Percentiles rank a stretch among this genome's conserved stretches.
These are phyloP conservation scores for Netelia inedita DNA, from an alignment of 2,888 invertebrate genomes.

Conservation along the genomic window DNA sequence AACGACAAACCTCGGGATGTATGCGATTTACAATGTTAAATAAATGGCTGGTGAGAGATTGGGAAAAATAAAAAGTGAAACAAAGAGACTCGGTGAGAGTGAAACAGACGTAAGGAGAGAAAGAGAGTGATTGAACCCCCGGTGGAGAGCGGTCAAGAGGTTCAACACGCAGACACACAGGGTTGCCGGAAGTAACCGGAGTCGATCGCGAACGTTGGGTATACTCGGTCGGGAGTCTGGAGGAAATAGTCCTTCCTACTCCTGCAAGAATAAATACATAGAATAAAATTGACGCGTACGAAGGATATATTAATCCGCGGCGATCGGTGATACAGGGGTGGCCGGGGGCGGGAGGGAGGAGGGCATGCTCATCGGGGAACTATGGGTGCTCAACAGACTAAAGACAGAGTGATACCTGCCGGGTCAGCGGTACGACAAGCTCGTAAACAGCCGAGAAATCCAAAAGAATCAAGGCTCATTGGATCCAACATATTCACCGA, in stretches of 20 bases:
- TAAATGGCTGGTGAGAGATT: conserved; percentile 4
- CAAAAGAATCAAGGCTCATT: conserved; percentile 93
- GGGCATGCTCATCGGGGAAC: conserved; percentile 85
- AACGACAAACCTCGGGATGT: background rate
- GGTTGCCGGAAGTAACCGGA: conserved; percentile 66
- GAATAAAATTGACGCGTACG: conserved; percentile 67
- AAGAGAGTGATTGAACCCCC: conserved; percentile 51
- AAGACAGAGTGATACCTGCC: conserved; percentile 92
- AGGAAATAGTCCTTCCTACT: conserved; percentile 21
- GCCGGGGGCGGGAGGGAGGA: conserved; percentile 76
- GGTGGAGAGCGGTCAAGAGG: conserved; percentile 62
- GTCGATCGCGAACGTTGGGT: conserved; percentile 54
- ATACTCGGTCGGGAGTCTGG: conserved; percentile 38
- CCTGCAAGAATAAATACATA: conserved; percentile 7
- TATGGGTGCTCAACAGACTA: conserved; percentile 98
- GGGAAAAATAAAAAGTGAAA: conserved; percentile 23
- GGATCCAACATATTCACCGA: conserved; percentile 97
- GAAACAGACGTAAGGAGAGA: background rate
- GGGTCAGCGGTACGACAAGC: conserved; percentile 90
- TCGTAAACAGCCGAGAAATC: conserved; percentile 91
- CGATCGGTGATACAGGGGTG: conserved; percentile 55
- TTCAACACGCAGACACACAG: conserved; percentile 52
- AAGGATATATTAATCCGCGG: conserved; percentile 66
- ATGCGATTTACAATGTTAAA: background rate
- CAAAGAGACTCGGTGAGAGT: conserved; percentile 12